Base-by-base conservation (phyloP, 2,888 invertebrate genomes). In the Orthonychiurus folsomi region DNA sequence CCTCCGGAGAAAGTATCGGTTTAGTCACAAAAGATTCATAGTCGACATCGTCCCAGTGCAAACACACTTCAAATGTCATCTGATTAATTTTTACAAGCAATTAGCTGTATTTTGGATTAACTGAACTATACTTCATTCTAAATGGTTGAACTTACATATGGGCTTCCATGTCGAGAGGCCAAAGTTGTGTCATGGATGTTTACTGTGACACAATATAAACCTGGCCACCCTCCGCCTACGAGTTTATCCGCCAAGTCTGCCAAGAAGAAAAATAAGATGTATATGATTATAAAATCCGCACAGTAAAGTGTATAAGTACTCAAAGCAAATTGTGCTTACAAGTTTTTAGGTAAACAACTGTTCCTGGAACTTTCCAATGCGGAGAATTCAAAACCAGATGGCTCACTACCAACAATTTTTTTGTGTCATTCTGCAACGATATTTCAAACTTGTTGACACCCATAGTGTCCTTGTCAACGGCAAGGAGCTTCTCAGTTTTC, bases 371-470 rank as follows among this genome's bases (percentile, higher is more conserved):
- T 24, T 15, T 23, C 5, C 52, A 5, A 27, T 23, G 47, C 48
- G 9, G 2, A 24, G 28, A 48, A 27, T 47, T 58, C 47, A 24
- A n/a, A 9, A 52, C 52, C 5, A 18, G 50, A 18, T 26, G 21
- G 18, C 48, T 50, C 20, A 69, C 50, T 21, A 52, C 37, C 9
- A 72, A 26, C 24, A 73, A 55, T 2, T 62, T 56, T 63, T 66
- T 68, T 9, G 70, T 73, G 37, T 73, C 72, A 59, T 71, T 71
- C 3, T 67, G n/a, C 37, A 27, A 59, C 20, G 25, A 50, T n/a
- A 68, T 54, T 5, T 55, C 20, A 21, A 63, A 61, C 18, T 66
- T 65, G 48, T 71, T 73, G 3, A 67, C 67, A n/a, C 55, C 67
- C 5, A 59, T 15, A 1, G 69, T 63, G 54, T 73, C 72, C 1